phyloP scores from a whole-genome alignment of 2,797 vertebrate species.

The Syngnathus acus region DNA sequence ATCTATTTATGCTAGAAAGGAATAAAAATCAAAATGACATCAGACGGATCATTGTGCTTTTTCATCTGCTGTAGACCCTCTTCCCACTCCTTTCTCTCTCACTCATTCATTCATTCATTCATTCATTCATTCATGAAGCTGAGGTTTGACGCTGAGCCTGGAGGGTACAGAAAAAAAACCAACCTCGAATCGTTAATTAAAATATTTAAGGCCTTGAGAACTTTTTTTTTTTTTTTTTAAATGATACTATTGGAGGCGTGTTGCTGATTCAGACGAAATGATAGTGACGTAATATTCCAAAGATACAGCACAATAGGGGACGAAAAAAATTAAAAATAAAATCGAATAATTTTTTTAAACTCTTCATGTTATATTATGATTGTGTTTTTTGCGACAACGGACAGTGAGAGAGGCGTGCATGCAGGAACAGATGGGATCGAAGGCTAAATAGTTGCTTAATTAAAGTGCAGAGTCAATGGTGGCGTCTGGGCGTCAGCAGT shows the following conservation, averaged over 20 bases:
- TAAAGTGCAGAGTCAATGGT: slow-evolving; percentile 62
- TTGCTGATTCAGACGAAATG: background rate
- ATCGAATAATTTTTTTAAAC: background rate
- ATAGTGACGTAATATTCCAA: background rate
- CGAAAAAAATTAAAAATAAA: background rate
- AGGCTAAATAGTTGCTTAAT: slow-evolving; percentile 58
- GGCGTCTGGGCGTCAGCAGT: slow-evolving; percentile 51
- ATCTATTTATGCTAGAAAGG: no score
- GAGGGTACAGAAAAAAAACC: slow-evolving; percentile 56
- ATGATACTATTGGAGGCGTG: background rate
- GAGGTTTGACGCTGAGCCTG: slow-evolving; percentile 60
- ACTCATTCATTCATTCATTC: slow-evolving; percentile 14
- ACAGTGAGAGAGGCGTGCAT: slow-evolving; percentile 22
- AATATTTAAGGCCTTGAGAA: slow-evolving; percentile 64
- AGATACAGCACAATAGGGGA: background rate
- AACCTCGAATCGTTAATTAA: slow-evolving; percentile 62
- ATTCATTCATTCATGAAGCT: background rate
- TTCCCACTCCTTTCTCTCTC: slow-evolving; percentile 26
- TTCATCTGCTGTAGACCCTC: background rate
- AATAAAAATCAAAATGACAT: no score
- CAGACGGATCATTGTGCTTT: background rate
- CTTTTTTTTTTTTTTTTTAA: slow-evolving; percentile 23
- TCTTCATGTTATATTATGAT: slow-evolving; percentile 3
- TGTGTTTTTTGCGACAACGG: slow-evolving; percentile 7
- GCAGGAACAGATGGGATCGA: slow-evolving; percentile 59